Percentiles rank a stretch among this genome's conserved stretches.
Conservation (phyloP, 2,888 invertebrate genomes). For the Oscheius myriophilus region DNA sequence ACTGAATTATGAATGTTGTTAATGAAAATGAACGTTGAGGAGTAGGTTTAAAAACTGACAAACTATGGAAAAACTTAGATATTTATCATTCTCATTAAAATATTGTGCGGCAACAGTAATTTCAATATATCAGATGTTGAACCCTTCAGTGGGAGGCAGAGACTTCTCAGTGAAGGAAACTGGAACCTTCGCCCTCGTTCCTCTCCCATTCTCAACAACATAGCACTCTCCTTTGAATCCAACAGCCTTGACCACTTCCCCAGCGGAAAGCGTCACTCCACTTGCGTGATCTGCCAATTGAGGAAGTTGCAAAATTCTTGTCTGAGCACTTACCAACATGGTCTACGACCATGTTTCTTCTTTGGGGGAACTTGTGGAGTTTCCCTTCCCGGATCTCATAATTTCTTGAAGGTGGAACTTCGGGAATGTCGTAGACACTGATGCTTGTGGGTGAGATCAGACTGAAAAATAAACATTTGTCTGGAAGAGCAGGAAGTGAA, state of each 20-base stretch:
- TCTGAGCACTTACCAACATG: conserved; percentile 36
- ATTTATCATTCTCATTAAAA: no score
- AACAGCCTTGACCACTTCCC: conserved; percentile 47
- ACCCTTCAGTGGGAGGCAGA: conserved; percentile 26
- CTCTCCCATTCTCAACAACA: conserved; percentile 40
- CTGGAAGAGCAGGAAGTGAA: neutral
- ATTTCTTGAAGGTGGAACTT: conserved; percentile 29
- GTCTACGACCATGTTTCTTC: conserved; percentile 46
- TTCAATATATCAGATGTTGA: conserved; percentile 21
- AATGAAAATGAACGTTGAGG: no score
- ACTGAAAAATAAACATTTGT: no score
- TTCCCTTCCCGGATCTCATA: conserved; percentile 46
- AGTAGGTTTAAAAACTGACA: no score
- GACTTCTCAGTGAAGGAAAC: conserved; percentile 49
- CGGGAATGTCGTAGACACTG: conserved; percentile 8
- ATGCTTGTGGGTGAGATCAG: conserved; percentile 7
- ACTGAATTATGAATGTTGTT: no score
- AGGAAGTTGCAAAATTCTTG: neutral
- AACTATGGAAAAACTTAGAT: no score
- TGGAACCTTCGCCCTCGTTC: conserved; percentile 41
- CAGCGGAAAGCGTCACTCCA: conserved; percentile 43
- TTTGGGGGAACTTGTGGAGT: conserved; percentile 45
- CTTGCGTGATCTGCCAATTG: conserved; percentile 41
- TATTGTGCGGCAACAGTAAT: no score
- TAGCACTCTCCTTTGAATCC: conserved; percentile 52